Evolutionary conservation across 2,113 vertebrate genomes (phyloP), one percentile per base, ranked within the genome.

Genomic region (Callorhinus ursinus): DNA sequence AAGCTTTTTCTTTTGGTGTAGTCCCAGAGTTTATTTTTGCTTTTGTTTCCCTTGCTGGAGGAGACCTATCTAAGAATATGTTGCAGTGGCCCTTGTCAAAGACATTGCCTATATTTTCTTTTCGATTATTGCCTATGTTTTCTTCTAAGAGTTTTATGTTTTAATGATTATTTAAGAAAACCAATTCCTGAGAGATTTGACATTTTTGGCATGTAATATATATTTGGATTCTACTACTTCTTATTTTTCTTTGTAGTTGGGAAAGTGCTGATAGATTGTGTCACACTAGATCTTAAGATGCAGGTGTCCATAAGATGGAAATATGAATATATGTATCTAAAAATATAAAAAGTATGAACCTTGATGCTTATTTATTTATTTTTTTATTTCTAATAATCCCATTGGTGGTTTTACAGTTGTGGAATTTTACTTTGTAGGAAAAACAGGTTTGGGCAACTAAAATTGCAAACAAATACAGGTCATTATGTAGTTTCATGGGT

Each of bases 141-240:
- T 69, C 67, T 69, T 69, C 33, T 69, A 36, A 36, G 67, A 69
- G 67, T 36, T 71, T 36, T 39, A 74, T 85, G 26, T 77, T 95
- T 95, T 72, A 93, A 55, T 83, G 59, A 65, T 93, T 96, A 71
- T 92, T 88, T 80, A 83, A 97, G 53, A 84, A 93, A 88, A 79
- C 79, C 2, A 42, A 28, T 82, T 67, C 31, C 22, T 93, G 57
- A 71, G 76, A 93, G 76, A 55, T 46, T 69, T 65, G 69, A 65
- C 63, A 39, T 85, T 84, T 71, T 89, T 92, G n/a, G 8, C 59
- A 15, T 79, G 22, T 88, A 69, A 69, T 87, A 77, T 42, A 14
- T 92, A 82, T 22, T 93, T 93, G 65, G 39, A 88, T 94, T 80
- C 39, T 57, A n/a, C 33, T 79, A n/a, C 42, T 72, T 39, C 65